Percentiles rank a stretch among this genome's conserved stretches.
Conservation (phyloP, 2,888 invertebrate genomes). For the Tromatobia lineatoria region DNA sequence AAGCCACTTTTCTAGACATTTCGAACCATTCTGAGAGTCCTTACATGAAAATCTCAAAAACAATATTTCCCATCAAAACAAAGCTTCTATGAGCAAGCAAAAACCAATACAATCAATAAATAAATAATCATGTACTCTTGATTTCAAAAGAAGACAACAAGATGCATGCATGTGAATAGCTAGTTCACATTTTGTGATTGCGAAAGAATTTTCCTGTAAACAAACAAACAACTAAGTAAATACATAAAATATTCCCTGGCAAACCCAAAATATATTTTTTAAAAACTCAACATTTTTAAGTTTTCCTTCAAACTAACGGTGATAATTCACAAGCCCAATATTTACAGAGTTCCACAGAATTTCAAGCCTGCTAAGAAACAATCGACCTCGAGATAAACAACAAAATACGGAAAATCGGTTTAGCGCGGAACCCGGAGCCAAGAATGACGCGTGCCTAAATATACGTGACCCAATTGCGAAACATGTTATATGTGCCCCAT, state of each 20-base stretch:
- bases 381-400: neutral
- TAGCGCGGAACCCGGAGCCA: constrained; percentile 13
- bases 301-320: neutral
- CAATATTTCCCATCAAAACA: too few species aligned
- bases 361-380: neutral
- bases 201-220: too few species aligned
- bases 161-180: too few species aligned
- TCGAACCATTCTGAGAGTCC: too few species aligned
- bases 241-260: neutral
- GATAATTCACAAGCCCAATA: neutral
- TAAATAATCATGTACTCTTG: too few species aligned
- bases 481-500: constrained; percentile 62
- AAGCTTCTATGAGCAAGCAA: too few species aligned
- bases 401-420: constrained; percentile 1
- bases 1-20: too few species aligned
- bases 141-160: too few species aligned
- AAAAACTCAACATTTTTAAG: neutral
- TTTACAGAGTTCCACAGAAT: neutral
- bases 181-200: too few species aligned
- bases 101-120: too few species aligned
- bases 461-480: constrained; percentile 75
- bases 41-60: too few species aligned
- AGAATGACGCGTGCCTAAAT: constrained; percentile 72
- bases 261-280: neutral
- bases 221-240: too few species aligned